Evolutionary conservation across 2,113 vertebrate species (phyloP), one percentile per base, ranked within the genome.

Genomic region (Sarotherodon lohbergeri): DNA sequence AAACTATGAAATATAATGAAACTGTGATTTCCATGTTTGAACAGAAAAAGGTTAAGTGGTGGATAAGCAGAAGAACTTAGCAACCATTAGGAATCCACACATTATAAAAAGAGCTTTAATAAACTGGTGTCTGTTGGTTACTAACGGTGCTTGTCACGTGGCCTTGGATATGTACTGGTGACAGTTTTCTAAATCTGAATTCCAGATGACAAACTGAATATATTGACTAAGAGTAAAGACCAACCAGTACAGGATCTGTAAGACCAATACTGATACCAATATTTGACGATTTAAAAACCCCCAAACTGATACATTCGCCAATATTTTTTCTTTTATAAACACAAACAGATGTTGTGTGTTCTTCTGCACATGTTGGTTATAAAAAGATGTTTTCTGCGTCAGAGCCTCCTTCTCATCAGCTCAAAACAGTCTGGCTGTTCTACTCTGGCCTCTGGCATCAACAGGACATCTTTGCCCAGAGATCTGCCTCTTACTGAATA

Each of bases 261-360:
- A 43, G n/a, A 0, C 36, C n/a, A 43, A 73, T 1, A 16, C 2
- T 73, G 22, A 27, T 1, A 27, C 39, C 22, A 16, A 27, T 2
- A 3, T 73, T 46, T 27, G 22, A 73, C 46, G 9, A 9, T 46
- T 46, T 46, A 17, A 46, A 73, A 71, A 0, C 2, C 5, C 68
- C 39, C 4, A 17, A 73, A 48, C 68, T 4, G 8, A 73, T 5
- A 14, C 1, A 2, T 13, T 27, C 0, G 4, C 14, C 5, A 46
- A 0, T 73, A 46, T 73, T 10, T 73, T 73, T 27, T 46, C 13
- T 73, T 46, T 29, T 27, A 46, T 3, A 1, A 46, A 48, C 0
- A 10, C 5, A 46, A 73, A 17, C 22, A 73, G 22, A 46, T 73
- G 68, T 7, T 27, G 41, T 27, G 22, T 10, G 8, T 73, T 73